Conservation (phyloP, 2,888 invertebrate species). For the Glaucopsyche alexis region DNA sequence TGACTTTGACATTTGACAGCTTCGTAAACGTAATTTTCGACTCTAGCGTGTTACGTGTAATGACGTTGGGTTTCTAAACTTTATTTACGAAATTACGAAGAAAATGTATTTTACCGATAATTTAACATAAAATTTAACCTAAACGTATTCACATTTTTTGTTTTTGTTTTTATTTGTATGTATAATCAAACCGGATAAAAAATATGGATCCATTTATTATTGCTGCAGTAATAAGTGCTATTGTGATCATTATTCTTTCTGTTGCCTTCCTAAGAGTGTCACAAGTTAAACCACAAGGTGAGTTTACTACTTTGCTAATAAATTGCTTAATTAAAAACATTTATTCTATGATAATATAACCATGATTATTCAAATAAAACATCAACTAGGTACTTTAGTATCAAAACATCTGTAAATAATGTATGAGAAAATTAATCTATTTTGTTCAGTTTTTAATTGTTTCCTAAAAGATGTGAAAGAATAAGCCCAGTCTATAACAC, state of each 20-base stretch:
- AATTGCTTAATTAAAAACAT: neutral
- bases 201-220: slow-evolving; percentile 71
- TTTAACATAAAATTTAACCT: slow-evolving; percentile 3
- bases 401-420: no score
- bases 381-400: no score
- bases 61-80: slow-evolving; percentile 14
- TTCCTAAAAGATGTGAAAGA: no score
- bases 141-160: neutral
- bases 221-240: slow-evolving; percentile 66
- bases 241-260: slow-evolving; percentile 60
- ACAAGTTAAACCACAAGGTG: slow-evolving; percentile 61
- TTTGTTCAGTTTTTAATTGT: no score
- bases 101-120: neutral
- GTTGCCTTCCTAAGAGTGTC: slow-evolving; percentile 60
- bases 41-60: slow-evolving; percentile 14
- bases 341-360: neutral
- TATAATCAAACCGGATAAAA: slow-evolving; percentile 22
- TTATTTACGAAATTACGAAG: neutral
- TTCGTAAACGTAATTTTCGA: slow-evolving; percentile 7
- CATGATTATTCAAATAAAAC: no score
- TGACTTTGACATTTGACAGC: neutral
- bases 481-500: no score
- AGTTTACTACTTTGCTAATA: slow-evolving; percentile 33
- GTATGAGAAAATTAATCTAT: no score
- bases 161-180: neutral